Evolutionary conservation across 2,888 invertebrate genomes (phyloP), one percentile per base, ranked within the genome.

Genomic region (Aspidiotus rigidus): DNA sequence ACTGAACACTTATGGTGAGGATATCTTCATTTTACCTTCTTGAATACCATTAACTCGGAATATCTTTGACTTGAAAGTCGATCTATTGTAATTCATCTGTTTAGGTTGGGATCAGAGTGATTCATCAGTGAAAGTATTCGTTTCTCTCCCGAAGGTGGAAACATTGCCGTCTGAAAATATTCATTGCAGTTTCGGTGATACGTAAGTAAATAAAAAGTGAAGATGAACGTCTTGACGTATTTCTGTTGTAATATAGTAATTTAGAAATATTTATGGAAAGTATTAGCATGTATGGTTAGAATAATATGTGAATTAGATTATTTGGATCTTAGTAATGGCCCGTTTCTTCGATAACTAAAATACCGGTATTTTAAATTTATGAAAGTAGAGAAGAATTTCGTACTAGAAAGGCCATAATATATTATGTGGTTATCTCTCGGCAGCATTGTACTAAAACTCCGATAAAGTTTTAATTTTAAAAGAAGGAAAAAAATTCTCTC

Each of bases 51-150:
- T 42, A 11, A 3, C 7, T 9, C 2, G 1, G 39, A 16, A 11
- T n/a, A 7, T 6, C 39, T 60, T 2, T 7, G 39, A 13, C 1
- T 60, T 3, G 5, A 16, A 11, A 55, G 16, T 1, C 15, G 56
- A 1, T 17, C 9, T 42, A 15, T 7, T 28, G 28, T 28, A 28
- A 28, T 28, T 13, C 17, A 13, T 60, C 15, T 41, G 81, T 76
- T 78, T 80, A 80, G 88, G 86, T 28, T 95, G 93, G 93, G 93
- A 94, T 80, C 92, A 96, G 79, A 89, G 89, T 0, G 86, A 88
- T 60, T 90, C 90, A 74, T 91, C 85, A 76, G 84, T 94, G 0
- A 95, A 95, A 79, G 82, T 97, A n/a, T 96, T 94, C 79, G 85
- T 95, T 2, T 89, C 90, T 0, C 76, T 96, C 42, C 85, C 86